Evolutionary conservation across 2,888 invertebrate genomes (phyloP).

Genomic region (Cryptophagus acutangulus): DNA sequence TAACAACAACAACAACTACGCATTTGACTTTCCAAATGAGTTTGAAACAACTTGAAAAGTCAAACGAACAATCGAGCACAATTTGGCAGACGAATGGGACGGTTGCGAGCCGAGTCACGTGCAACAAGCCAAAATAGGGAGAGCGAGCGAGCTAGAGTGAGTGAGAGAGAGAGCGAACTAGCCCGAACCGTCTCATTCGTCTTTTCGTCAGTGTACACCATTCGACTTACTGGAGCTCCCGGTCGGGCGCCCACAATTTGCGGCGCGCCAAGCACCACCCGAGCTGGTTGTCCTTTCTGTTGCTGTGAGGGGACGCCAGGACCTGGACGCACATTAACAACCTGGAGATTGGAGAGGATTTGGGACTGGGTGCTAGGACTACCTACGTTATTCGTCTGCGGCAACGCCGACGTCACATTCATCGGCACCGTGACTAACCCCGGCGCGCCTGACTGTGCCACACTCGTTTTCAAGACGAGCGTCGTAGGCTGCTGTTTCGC

Average conservation of each 20-base stretch:
- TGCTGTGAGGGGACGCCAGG: slow-evolving; percentile 66
- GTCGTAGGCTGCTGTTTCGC: slow-evolving; percentile 42
- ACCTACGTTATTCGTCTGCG: slow-evolving; percentile 49
- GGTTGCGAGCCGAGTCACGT: too few species aligned
- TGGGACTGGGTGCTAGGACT: slow-evolving; percentile 42
- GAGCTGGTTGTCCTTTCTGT: slow-evolving; percentile 73
- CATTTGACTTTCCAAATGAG: too few species aligned
- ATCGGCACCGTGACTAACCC: slow-evolving; percentile 62
- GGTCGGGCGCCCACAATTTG: slow-evolving; percentile 79
- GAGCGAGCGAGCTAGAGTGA: too few species aligned
- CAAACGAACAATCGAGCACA: too few species aligned
- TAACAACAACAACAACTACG: too few species aligned
- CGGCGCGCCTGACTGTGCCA: slow-evolving; percentile 44
- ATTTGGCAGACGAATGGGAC: too few species aligned
- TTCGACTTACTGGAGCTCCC: slow-evolving; percentile 68
- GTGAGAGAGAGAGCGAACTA: slow-evolving; percentile 3
- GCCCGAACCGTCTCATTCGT: slow-evolving; percentile 31
- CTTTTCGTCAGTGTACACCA: slow-evolving; percentile 11
- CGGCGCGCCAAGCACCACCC: slow-evolving; percentile 78
- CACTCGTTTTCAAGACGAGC: slow-evolving; percentile 46
- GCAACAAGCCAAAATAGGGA: too few species aligned
- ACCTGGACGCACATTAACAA: slow-evolving; percentile 79
- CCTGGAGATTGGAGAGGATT: slow-evolving; percentile 66
- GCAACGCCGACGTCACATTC: slow-evolving; percentile 58
- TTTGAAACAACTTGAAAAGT: too few species aligned